These are phyloP conservation scores for Araneus ventricosus DNA, from an alignment of 1,140 invertebrate genomes.

Conservation along the genomic window DNA sequence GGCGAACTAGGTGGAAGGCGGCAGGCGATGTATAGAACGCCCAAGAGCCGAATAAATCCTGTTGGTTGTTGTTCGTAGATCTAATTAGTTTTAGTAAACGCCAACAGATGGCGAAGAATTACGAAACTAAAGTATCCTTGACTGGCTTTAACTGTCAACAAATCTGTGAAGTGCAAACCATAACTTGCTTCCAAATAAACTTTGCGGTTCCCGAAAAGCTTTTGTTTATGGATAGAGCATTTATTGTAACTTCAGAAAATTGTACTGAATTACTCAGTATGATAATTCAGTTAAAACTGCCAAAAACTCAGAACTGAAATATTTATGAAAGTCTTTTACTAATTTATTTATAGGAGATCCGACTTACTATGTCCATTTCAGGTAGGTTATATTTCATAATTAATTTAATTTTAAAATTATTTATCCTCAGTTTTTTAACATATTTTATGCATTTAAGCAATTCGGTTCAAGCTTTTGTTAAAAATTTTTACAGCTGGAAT, in stretches of 20 bases:
- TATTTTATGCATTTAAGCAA: too few relatives aligned
- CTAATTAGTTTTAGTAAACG: background rate
- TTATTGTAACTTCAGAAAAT: background rate
- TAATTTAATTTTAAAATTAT: too few relatives aligned
- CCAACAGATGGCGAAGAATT: constrained; percentile 9
- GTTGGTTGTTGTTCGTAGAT: too few relatives aligned
- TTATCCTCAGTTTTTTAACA: too few relatives aligned
- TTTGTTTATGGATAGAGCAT: background rate
- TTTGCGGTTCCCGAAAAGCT: background rate
- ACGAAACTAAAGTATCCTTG: constrained; percentile 9
- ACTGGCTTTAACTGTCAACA: constrained; percentile 33
- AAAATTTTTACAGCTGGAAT: too few relatives aligned
- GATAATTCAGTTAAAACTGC: background rate
- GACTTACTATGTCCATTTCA: constrained; percentile 16
- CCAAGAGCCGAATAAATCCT: too few relatives aligned
- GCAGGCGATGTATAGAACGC: too few relatives aligned
- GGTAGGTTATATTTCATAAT: background rate
- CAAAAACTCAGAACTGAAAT: background rate
- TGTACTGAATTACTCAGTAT: background rate
- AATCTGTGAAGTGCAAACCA: background rate
- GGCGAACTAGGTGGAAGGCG: too few relatives aligned
- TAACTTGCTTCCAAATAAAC: background rate
- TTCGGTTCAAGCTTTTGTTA: too few relatives aligned
- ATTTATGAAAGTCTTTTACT: background rate
- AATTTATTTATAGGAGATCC: background rate